Conservation (phyloP, 2,113 vertebrate species). For the Mobula birostris region DNA sequence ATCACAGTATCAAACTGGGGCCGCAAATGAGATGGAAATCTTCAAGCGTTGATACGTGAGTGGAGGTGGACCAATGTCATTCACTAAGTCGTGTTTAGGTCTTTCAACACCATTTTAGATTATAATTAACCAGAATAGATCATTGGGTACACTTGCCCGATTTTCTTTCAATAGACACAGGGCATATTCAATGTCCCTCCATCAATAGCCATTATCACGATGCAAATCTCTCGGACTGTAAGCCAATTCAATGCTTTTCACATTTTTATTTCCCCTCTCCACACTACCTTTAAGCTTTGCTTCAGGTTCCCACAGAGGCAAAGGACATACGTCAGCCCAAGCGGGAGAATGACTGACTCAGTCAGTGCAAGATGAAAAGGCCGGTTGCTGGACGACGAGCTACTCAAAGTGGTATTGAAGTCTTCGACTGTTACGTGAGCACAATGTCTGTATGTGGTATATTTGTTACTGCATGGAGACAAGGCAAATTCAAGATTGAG, state of each 20-base stretch:
- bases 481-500: not conserved
- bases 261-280: not conserved
- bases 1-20: conserved; percentile 67
- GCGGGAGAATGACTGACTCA: not conserved
- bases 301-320: not conserved
- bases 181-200: not conserved
- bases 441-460: not conserved
- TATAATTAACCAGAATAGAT: not conserved
- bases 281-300: not conserved
- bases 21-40: conserved; percentile 50
- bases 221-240: not conserved
- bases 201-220: not conserved
- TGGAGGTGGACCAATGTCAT: not conserved
- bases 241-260: not conserved
- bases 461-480: too few relatives aligned
- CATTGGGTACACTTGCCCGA: too few relatives aligned
- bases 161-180: not conserved
- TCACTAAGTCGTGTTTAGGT: not conserved
- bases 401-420: not conserved
- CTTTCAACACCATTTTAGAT: not conserved
- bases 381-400: not conserved
- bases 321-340: not conserved
- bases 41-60: conserved; percentile 84
- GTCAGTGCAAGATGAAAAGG: not conserved
- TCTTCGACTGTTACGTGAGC: not conserved